Evolutionary conservation across 2,888 invertebrate species (phyloP), one percentile per base, ranked within the genome.

Genomic region (Neoitamus cyanurus): DNA sequence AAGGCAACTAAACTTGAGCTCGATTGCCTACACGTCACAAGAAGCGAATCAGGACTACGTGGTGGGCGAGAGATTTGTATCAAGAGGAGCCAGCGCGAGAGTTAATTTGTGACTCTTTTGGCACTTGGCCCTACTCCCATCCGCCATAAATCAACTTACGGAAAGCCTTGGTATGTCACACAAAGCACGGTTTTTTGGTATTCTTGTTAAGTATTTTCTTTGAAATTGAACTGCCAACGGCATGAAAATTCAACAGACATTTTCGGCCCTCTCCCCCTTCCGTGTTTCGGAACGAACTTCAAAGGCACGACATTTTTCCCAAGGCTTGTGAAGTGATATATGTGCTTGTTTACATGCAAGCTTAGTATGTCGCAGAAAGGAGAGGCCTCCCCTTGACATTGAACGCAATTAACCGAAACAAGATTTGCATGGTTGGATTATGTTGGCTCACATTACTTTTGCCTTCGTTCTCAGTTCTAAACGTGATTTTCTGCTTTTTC

Each of bases 201-300:
- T 77, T 77, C 77, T 42, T 28, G 42, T 77, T 77, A 37, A 37
- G 77, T 77, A 77, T 77, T 77, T 77, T 25, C 77, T 34, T 77
- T 31, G 42, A 77, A 42, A 42, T 77, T 77, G 77, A 42, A 46
- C 42, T 77, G 42, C 77, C 77, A 77, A 42, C 77, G 46, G 46
- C 20, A 77, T 77, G 37, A 46, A 46, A 70, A 70, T 70, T 70
- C 34, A 70, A 31, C 70, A 70, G 34, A 70, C 34, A 31, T 70
- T 70, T 70, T 15, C 9, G 31, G 34, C 34, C 25, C 58, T 15
- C 6, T 25, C 58, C 58, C 58, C 58, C 58, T 1, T 9, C 37
- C 37, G 20, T 20, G 9, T 25, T 58, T 25, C 58, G 25, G 58
- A 6, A 9, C 58, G 11, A 70, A 70, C 70, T 70, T 70, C 70